Base-by-base conservation (phyloP, 2,888 invertebrate species). In the Eristalis tenax region DNA sequence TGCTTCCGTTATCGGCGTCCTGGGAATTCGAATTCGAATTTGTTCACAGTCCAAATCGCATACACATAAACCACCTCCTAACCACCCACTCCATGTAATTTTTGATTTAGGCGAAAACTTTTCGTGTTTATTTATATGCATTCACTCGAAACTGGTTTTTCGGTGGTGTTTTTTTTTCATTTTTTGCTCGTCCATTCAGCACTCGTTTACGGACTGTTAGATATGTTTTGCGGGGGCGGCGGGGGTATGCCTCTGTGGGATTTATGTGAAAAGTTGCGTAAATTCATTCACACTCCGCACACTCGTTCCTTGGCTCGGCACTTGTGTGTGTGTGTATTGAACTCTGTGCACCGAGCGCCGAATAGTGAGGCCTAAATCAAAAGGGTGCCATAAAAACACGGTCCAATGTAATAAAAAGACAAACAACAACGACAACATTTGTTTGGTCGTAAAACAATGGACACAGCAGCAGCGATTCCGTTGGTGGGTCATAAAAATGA, bases 101-200 rank as follows among this genome's bases (percentile, higher is more conserved):
- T 87, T 87, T 87, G 79, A 87, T 87, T 87, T 80, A 83, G 76
- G 76, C 79, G 75, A 87, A 87, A 87, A 87, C 61, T 87, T 87
- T 87, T 78, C 83, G 78, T 87, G 79, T 87, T 87, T 87, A 73
- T 87, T 87, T 87, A 87, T 87, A 83, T 83, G 79, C 83, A 87
- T 79, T 87, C 87, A 80, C 64, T 83, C 43, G 64, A 75, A 83
- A 73, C 75, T 68, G 75, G 28, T 35, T 61, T 66, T 65, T 59
- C 22, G 65, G 1, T 68, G 71, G 22, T 35, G 43, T 66, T 59
- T 65, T 8, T 57, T 1, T 66, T 35, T 26, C 76, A 35, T 43
- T 59, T 68, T 40, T 61, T 38, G 50, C 13, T 18, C 50, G 50
- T 50, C 50, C 50, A 50, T 50, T 50, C 50, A 50, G 50, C 5